A percentile compares a stretch with the other conserved stretches of the same genome.
Evolutionary conservation across 2,797 vertebrate genomes (phyloP).

Genomic region (Molothrus ater): DNA sequence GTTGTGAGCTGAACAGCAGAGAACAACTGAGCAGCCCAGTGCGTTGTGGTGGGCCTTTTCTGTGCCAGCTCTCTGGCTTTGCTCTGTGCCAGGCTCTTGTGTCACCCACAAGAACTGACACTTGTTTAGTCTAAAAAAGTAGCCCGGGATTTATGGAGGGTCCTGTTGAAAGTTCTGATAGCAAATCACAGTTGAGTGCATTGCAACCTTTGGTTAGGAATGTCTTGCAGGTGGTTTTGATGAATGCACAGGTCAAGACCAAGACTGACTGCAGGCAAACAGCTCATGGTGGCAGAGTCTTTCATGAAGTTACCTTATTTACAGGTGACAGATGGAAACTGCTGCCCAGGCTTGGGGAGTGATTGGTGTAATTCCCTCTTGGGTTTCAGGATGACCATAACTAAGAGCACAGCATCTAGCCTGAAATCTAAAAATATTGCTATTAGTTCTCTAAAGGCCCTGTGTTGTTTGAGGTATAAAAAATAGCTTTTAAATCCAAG

Average conservation of each 20-base stretch:
- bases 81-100: not conserved
- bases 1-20: not conserved
- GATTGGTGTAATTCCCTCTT: not conserved
- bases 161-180: not conserved
- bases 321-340: not conserved
- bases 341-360: not conserved
- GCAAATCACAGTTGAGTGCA: not conserved
- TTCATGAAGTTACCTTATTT: not conserved
- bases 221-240: not conserved
- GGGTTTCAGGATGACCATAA: not conserved
- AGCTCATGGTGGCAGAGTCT: not conserved
- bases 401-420: rapidly evolving
- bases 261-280: not conserved
- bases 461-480: not conserved
- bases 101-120: not conserved
- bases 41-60: not conserved
- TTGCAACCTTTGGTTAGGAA: not conserved
- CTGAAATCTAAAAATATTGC: not conserved
- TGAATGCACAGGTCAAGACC: not conserved
- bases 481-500: not conserved
- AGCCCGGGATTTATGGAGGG: not conserved
- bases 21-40: not conserved
- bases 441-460: not conserved
- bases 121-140: not conserved
- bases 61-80: not conserved